Evolutionary conservation across 2,113 vertebrate genomes (phyloP), one percentile per base, ranked within the genome.

Genomic region (Reinhardtius hippoglossoides): DNA sequence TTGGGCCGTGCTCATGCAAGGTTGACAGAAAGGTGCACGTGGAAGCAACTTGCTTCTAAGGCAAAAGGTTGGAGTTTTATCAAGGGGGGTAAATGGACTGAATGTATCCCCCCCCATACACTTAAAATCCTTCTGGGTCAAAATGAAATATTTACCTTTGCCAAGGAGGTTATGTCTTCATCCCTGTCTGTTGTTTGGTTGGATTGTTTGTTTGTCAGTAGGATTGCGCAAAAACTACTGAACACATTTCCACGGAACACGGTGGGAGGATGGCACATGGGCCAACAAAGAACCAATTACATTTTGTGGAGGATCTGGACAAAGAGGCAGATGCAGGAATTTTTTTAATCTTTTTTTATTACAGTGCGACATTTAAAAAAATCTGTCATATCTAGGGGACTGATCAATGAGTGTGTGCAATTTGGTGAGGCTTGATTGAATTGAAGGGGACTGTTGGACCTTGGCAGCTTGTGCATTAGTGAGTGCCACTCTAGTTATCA

Each of bases 11-110:
- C 46, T 44, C 20, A 60, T 61, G 67, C 18, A 48, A 40, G 57
- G 66, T 59, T 80, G 67, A 79, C 67, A 73, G 82, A 73, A 62
- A 83, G 67, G 44, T 73, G 66, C 57, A 54, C 35, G 65, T 18
- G 24, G 1, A 75, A 42, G 18, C 50, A 70, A 16, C 44, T 5
- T 16, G 44, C 44, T 48, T 5, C 44, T 1, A 15, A 48, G 44
- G 16, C 44, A 48, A 48, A 48, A 54, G 50, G 14, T 5, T 16
- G 20, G 6, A 8, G 18, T 54, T 54, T 15, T n/a, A 9, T 54
- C 20, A 9, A 18, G 20, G 50, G 50, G 18, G 20, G 50, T 54
- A 54, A 54, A 20, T n/a, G 16, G 46, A 50, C 16, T 6, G 18
- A 15, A n/a, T n/a, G 8, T 8, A 52, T 42, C 20, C 20, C 7